Conservation (phyloP, 2,888 invertebrate species). For the Callyntrura sp. region DNA sequence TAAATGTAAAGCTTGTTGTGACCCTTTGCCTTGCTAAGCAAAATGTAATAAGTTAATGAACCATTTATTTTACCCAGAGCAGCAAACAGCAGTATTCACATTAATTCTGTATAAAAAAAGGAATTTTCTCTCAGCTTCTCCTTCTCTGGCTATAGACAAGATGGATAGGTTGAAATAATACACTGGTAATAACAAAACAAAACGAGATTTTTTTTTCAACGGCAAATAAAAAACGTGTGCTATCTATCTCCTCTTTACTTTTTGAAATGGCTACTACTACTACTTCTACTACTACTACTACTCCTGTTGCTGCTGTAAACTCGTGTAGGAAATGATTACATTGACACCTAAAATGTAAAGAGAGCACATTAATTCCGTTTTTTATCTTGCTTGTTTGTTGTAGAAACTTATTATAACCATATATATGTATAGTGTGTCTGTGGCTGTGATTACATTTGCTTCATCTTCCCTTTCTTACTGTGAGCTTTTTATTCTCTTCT, state of each 20-base stretch:
- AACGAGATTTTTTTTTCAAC: constrained; percentile 43
- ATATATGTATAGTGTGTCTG: constrained; percentile 16
- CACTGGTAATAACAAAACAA: constrained; percentile 32
- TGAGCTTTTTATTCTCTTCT: constrained; percentile 2
- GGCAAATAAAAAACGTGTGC: constrained; percentile 54
- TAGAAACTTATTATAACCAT: no score
- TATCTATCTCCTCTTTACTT: constrained; percentile 76
- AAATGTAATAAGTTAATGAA: constrained; percentile 74
- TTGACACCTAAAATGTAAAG: constrained; percentile 67
- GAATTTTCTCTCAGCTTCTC: constrained; percentile 11
- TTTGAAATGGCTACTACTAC: no score
- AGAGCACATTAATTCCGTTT: constrained; percentile 55
- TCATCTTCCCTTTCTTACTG: constrained; percentile 29
- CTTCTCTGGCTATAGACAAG: background rate
- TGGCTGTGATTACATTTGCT: constrained; percentile 63
- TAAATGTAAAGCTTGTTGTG: constrained; percentile 77
- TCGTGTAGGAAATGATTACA: no score
- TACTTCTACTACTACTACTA: background rate
- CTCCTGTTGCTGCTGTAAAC: background rate
- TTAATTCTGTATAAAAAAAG: no score
- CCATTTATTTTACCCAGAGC: constrained; percentile 66
- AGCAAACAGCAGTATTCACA: background rate
- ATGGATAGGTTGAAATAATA: constrained; percentile 22
- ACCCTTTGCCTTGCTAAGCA: background rate
- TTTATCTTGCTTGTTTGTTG: constrained; percentile 38